These are phyloP conservation scores for Drosophila meridionalis DNA, from an alignment of 2,888 invertebrate species.

Conservation along the genomic window DNA sequence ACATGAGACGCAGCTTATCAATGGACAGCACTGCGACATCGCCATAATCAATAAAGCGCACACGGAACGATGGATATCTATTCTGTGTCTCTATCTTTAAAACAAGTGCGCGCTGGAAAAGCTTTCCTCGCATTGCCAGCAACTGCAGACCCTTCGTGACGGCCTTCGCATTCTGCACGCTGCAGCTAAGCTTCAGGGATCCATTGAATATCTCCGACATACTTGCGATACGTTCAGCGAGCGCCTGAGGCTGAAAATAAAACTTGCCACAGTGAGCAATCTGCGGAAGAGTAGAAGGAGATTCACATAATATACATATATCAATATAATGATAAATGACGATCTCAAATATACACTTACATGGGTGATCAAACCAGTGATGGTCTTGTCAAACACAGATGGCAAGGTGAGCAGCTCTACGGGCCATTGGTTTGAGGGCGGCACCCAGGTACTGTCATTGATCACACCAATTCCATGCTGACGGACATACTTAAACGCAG, in stretches of 20 bases:
- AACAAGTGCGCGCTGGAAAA: constrained; percentile 87
- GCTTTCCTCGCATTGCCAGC: constrained; percentile 86
- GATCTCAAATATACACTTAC: constrained; percentile 83
- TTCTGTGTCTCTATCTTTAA: constrained; percentile 78
- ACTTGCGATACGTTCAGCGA: constrained; percentile 75
- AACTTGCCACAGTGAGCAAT: constrained; percentile 83
- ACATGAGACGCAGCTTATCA: constrained; percentile 85
- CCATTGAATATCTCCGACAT: constrained; percentile 85
- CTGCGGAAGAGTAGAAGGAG: constrained; percentile 48
- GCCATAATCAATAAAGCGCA: constrained; percentile 93
- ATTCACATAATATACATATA: background rate
- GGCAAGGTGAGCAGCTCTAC: constrained; percentile 88
- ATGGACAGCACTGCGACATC: constrained; percentile 86
- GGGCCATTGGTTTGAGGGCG: constrained; percentile 68
- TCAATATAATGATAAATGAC: background rate
- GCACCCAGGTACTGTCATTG: constrained; percentile 74
- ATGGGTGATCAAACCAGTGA: constrained; percentile 86
- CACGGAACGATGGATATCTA: constrained; percentile 85
- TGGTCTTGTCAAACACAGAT: constrained; percentile 86
- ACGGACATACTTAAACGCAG: constrained; percentile 86
- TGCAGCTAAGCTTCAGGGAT: constrained; percentile 64
- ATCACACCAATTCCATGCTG: constrained; percentile 77
- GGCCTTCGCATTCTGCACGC: constrained; percentile 69
- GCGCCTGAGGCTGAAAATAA: constrained; percentile 81
- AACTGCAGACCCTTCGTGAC: constrained; percentile 86